These are phyloP conservation scores for Tortrix viridana DNA, from an alignment of 2,888 invertebrate species.

Conservation along the genomic window DNA sequence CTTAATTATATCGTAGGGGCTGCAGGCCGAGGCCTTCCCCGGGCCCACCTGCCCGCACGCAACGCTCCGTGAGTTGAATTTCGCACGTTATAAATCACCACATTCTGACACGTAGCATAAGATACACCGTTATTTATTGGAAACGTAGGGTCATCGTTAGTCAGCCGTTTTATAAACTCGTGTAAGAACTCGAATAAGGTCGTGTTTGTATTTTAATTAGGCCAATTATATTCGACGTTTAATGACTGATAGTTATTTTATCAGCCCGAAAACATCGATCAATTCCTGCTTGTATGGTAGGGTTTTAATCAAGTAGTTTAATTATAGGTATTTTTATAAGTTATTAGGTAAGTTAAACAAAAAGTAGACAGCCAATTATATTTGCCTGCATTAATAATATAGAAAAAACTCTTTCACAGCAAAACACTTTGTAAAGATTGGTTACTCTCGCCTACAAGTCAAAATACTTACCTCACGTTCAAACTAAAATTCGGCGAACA, in stretches of 20 bases:
- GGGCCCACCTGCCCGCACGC: constrained; percentile 30
- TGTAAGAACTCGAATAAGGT: constrained; percentile 11
- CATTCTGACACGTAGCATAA: constrained; percentile 32
- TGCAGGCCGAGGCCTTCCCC: constrained; percentile 10
- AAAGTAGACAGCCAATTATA: no score
- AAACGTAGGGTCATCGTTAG: constrained; percentile 28
- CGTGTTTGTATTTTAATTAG: constrained; percentile 17
- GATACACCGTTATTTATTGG: constrained; percentile 35
- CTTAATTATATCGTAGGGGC: constrained; percentile 29
- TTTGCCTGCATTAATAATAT: no score
- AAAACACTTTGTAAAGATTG: no score
- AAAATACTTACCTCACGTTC: background rate
- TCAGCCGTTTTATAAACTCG: constrained; percentile 20
- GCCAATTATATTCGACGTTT: background rate
- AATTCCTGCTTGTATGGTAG: constrained; percentile 4
- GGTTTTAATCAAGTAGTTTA: constrained; percentile 3
- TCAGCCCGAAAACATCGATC: constrained; percentile 6
- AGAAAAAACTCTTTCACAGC: no score
- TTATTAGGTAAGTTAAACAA: no score
- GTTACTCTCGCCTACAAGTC: background rate
- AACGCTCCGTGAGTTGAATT: constrained; percentile 36
- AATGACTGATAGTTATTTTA: constrained; percentile 11
- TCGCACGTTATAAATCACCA: constrained; percentile 35
- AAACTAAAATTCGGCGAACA: background rate
- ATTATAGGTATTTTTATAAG: no score